These are phyloP conservation scores for Galbula dea DNA, from an alignment of 2,113 vertebrate species.

Conservation along the genomic window DNA sequence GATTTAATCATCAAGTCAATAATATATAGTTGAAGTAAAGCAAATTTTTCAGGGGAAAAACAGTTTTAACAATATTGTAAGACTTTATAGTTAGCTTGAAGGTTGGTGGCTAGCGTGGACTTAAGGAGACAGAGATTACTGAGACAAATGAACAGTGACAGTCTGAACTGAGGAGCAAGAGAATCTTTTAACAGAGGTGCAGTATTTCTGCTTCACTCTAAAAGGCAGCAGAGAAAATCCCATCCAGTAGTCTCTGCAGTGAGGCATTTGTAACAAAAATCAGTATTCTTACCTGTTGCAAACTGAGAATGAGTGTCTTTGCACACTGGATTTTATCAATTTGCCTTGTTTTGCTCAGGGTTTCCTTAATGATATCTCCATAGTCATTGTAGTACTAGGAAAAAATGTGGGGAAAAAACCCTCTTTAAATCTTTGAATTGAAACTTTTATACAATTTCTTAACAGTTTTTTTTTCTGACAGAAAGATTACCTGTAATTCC, in stretches of 20 bases:
- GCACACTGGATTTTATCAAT: constrained; percentile 99
- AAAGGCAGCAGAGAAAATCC: neutral
- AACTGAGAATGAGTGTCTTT: constrained; percentile 98
- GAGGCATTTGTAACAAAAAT: neutral
- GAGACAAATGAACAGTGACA: neutral
- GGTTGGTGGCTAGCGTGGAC: neutral
- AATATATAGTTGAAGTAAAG: neutral
- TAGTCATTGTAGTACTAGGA: constrained; percentile 97
- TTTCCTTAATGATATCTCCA: constrained; percentile 99
- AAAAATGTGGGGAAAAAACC: neutral
- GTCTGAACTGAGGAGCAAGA: neutral
- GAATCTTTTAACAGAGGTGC: neutral
- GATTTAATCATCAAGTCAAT: neutral
- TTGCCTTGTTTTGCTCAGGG: constrained; percentile 96
- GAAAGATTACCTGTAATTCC: neutral
- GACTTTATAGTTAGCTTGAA: neutral
- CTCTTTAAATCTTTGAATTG: neutral
- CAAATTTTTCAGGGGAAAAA: neutral
- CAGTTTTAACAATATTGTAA: neutral
- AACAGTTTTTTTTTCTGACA: neutral
- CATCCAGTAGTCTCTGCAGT: neutral
- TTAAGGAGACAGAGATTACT: neutral
- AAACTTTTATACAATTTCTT: neutral
- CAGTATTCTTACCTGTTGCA: constrained; percentile 89
- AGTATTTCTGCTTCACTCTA: neutral